phyloP scores from a whole-genome alignment of 2,113 vertebrate genomes.

The Mandrillus leucophaeus region DNA sequence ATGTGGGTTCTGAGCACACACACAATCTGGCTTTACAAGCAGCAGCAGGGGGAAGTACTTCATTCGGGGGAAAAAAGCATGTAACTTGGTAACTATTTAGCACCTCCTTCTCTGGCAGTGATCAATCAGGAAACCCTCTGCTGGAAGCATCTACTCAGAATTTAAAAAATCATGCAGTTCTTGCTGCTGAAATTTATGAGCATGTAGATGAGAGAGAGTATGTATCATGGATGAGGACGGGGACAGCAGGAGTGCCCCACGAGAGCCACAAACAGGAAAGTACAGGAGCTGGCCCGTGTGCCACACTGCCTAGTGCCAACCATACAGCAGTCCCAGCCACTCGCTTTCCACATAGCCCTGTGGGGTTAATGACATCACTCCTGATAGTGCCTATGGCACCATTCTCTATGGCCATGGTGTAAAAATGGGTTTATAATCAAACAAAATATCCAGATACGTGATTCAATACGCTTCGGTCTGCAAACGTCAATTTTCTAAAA shows the following conservation, averaged over 20 bases:
- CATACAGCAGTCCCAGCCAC: rapidly evolving
- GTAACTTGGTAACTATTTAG: background rate
- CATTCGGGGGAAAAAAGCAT: background rate
- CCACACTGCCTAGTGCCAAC: background rate
- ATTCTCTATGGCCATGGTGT: background rate
- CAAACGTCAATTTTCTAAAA: background rate
- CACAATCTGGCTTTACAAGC: background rate
- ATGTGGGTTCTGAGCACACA: background rate
- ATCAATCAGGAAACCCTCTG: background rate
- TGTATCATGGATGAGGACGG: rapidly evolving
- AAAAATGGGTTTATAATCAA: background rate
- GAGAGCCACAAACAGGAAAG: rapidly evolving
- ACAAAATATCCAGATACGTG: background rate
- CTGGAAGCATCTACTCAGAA: background rate
- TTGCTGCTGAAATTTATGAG: background rate
- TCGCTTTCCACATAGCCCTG: background rate
- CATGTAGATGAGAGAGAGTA: too few species aligned
- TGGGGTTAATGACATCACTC: background rate
- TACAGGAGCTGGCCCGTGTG: background rate
- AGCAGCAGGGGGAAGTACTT: background rate
- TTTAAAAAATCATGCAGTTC: background rate
- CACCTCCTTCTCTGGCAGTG: background rate
- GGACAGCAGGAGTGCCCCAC: rapidly evolving
- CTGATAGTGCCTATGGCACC: too few species aligned
- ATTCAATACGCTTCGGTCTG: background rate